A percentile compares a stretch with the other conserved stretches of the same genome.
Evolutionary conservation across 2,797 vertebrate genomes (phyloP).

Genomic region (Cygnus olor): DNA sequence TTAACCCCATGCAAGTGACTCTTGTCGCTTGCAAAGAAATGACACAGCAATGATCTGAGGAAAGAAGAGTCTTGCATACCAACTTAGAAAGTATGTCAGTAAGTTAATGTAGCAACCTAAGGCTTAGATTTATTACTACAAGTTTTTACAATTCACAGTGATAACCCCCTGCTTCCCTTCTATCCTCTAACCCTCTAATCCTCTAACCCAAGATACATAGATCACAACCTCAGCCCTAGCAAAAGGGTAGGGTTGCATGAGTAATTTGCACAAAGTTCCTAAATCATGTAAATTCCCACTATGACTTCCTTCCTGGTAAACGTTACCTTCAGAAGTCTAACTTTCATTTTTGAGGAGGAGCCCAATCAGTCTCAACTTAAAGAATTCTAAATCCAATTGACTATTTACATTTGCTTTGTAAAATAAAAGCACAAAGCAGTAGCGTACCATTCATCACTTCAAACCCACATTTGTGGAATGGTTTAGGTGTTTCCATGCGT

Average conservation of each 20-base stretch:
- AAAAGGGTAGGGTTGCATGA: background rate
- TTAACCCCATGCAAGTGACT: background rate
- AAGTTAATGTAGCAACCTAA: background rate
- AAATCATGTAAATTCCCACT: background rate
- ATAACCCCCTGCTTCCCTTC: background rate
- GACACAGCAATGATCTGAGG: accelerated
- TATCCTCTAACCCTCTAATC: background rate
- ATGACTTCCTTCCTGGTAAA: too few relatives aligned
- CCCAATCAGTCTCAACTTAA: background rate
- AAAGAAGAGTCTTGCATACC: background rate
- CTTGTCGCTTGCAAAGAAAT: background rate
- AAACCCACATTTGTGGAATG: background rate
- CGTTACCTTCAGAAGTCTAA: too few relatives aligned
- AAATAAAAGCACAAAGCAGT: background rate
- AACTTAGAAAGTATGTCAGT: background rate
- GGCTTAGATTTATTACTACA: background rate
- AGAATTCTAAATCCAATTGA: background rate
- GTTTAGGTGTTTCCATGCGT: background rate
- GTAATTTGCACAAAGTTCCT: background rate
- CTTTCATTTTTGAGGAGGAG: background rate
- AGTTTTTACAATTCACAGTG: background rate
- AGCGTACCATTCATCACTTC: background rate
- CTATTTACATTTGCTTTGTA: background rate
- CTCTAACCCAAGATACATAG: background rate
- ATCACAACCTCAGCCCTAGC: background rate